Conservation (phyloP, 1,140 invertebrate species). For the Homarus americanus region DNA sequence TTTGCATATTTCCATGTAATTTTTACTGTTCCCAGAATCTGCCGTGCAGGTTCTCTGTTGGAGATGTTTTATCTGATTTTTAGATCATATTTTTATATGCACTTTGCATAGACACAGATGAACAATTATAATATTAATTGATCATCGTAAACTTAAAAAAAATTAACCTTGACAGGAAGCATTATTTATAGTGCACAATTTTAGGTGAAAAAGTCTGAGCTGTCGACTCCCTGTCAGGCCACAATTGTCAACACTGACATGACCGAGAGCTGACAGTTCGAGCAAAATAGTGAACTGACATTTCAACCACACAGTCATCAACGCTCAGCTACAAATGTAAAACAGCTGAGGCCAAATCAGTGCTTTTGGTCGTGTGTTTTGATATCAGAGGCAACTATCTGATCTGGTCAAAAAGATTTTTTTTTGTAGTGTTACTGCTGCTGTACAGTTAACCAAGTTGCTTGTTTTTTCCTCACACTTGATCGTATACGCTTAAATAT, state of each 20-base stretch:
- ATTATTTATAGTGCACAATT: too few species aligned
- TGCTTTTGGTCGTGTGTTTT: too few species aligned
- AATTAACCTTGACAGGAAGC: background rate
- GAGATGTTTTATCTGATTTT: constrained; percentile 45
- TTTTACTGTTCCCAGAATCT: constrained; percentile 45
- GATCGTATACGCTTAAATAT: background rate
- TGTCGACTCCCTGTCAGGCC: too few species aligned
- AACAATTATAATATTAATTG: background rate
- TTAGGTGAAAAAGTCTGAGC: too few species aligned
- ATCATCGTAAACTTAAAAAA: background rate
- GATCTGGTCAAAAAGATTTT: too few species aligned
- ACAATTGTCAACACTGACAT: too few species aligned
- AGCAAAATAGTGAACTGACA: too few species aligned
- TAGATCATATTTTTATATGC: constrained; percentile 64
- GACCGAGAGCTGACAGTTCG: too few species aligned
- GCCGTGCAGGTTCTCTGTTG: constrained; percentile 50
- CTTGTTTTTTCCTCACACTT: background rate
- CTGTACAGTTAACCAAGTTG: background rate
- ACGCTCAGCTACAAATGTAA: too few species aligned
- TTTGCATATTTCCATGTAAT: constrained; percentile 20
- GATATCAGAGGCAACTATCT: too few species aligned
- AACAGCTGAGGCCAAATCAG: too few species aligned
- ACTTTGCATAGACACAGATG: constrained; percentile 55
- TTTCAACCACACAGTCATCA: too few species aligned
- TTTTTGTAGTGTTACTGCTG: background rate